Base-by-base conservation (phyloP, 2,888 invertebrate genomes). In the Furcula furcula region DNA sequence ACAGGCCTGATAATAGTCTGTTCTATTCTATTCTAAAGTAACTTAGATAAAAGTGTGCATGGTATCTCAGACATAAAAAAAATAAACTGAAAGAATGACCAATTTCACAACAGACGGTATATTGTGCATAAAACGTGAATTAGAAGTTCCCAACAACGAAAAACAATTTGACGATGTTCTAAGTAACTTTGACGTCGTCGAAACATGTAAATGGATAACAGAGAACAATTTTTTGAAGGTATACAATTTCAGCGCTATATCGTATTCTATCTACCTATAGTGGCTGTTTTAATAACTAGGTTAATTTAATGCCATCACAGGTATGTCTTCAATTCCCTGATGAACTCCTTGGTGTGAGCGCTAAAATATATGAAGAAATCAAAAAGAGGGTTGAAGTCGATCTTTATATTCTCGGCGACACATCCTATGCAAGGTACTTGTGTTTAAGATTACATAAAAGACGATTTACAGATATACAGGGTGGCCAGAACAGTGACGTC, bases 271-370 rank as follows among this genome's bases (percentile, higher is more conserved):
- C 20, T n/a, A n/a, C n/a, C n/a, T n/a, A n/a, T n/a, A n/a, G n/a
- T n/a, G n/a, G n/a, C 4, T 20, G 10, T 21, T 10, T 9, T 21
- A 10, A 10, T 2, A 0, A 13, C 3, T 3, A n/a, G n/a, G 2
- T 6, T n/a, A 21, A 25, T 25, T 14, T 52, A 46, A 35, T 68
- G n/a, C n/a, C n/a, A n/a, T n/a, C 75, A 14, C 62, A 97, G 97
- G 93, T 97, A 19, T 97, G 97, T 47, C 86, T 98, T 25, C 98
- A 98, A 88, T 97, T 98, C 77, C 97, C 98, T 5, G 98, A 98
- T 81, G 90, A 92, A 29, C 86, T 96, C 35, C 82, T 98, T 34
- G 65, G 78, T 12, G 91, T 94, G 64, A 93, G 97, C 37, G 90
- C 92, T 2, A 80, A 89, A 39, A 91, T 98, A 38, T 92, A 92